Percentiles rank a stretch among this genome's conserved stretches.
Evolutionary conservation across 92 coral and sea anemone genomes (phyloP).

Genomic region (Heteractis magnifica): DNA sequence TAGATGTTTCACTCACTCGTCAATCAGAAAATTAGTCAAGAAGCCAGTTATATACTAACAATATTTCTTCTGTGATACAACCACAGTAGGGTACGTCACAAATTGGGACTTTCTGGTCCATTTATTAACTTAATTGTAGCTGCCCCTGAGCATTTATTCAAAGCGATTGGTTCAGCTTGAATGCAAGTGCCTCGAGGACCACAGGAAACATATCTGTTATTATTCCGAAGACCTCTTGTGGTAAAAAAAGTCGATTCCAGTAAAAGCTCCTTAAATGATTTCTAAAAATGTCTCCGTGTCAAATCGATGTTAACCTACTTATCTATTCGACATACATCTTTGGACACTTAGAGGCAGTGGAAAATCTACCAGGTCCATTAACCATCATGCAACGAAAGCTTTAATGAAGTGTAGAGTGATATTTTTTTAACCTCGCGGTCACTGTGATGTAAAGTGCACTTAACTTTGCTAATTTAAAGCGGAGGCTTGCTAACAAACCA

Average conservation of each 20-base stretch:
- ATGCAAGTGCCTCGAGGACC: background rate
- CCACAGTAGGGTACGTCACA: background rate
- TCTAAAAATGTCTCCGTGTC: background rate
- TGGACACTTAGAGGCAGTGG: no score
- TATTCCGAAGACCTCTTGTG: background rate
- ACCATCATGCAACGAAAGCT: background rate
- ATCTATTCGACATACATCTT: no score
- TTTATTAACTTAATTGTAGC: background rate
- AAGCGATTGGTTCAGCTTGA: background rate
- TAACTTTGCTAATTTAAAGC: slow-evolving; percentile 1
- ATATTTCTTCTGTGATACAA: no score
- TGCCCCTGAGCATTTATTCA: background rate
- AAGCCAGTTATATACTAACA: no score
- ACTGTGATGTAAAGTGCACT: background rate
- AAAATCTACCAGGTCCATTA: background rate
- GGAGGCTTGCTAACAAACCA: background rate
- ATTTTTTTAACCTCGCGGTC: background rate
- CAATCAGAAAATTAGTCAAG: no score
- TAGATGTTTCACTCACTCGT: no score
- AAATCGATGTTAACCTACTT: no score
- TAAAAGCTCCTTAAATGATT: background rate
- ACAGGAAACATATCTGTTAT: background rate
- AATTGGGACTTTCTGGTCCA: background rate
- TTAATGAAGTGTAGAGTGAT: background rate
- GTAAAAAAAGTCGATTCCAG: background rate